A percentile compares a stretch with the other conserved stretches of the same genome.
Evolutionary conservation across 2,888 invertebrate species (phyloP).

Genomic region (Seira musarum): DNA sequence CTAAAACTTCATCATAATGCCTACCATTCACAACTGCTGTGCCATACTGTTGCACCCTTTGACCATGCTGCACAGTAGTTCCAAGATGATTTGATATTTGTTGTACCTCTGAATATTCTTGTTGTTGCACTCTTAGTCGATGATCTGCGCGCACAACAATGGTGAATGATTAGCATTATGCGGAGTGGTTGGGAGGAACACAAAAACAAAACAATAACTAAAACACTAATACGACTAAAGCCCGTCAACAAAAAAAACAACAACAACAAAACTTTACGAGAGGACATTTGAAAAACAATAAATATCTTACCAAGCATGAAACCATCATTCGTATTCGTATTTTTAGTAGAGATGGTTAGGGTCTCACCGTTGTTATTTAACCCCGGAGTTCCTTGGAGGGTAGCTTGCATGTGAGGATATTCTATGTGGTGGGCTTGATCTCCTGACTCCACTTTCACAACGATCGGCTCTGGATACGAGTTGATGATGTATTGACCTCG

Average conservation of each 20-base stretch:
- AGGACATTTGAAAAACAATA: conserved; percentile 58
- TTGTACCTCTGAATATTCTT: conserved; percentile 59
- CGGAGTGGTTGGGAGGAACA: conserved; percentile 35
- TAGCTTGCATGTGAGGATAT: conserved; percentile 58
- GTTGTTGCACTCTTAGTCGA: conserved; percentile 63
- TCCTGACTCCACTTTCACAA: conserved; percentile 60
- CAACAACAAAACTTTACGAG: conserved; percentile 39
- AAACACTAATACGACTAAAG: conserved; percentile 49
- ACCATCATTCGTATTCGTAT: conserved; percentile 63
- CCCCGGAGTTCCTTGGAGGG: conserved; percentile 56
- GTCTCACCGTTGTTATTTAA: conserved; percentile 63
- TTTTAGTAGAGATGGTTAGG: conserved; percentile 63
- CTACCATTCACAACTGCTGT: conserved; percentile 62
- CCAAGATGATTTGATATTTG: conserved; percentile 60
- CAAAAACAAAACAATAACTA: conserved; percentile 32
- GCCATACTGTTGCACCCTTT: conserved; percentile 59
- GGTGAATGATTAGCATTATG: conserved; percentile 64
- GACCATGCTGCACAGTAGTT: conserved; percentile 57
- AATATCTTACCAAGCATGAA: conserved; percentile 64
- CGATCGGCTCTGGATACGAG: conserved; percentile 59
- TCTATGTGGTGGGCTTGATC: conserved; percentile 58
- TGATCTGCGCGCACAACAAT: conserved; percentile 61
- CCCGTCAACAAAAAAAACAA: conserved; percentile 56
- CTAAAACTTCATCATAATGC: conserved; percentile 57
- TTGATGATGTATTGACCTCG: conserved; percentile 58